Percentiles rank a stretch among this genome's conserved stretches.
These are phyloP conservation scores for Anhinga rufa DNA, from an alignment of 2,113 vertebrate species.

Conservation along the genomic window DNA sequence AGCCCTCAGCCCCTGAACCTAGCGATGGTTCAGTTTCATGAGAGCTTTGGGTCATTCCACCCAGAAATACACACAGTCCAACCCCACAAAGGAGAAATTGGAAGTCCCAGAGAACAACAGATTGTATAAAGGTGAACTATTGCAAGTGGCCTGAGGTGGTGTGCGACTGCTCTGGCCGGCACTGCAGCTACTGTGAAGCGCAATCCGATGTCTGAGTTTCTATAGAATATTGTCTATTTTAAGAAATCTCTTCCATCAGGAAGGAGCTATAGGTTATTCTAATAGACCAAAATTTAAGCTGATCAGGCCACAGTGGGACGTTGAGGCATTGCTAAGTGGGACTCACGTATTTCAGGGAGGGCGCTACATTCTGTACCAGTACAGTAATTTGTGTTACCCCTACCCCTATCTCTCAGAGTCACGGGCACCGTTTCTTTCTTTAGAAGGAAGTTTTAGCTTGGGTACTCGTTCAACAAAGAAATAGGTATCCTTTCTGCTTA, in stretches of 20 bases:
- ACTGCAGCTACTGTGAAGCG: rapidly evolving
- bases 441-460: neutral
- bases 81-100: neutral
- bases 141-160: rapidly evolving
- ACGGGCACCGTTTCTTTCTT: neutral
- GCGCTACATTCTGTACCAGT: neutral
- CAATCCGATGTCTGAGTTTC: neutral
- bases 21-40: rapidly evolving
- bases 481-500: neutral
- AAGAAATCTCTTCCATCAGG: neutral
- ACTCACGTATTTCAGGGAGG: neutral
- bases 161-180: rapidly evolving
- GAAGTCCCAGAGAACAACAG: rapidly evolving
- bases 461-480: neutral
- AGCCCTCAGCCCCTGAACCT: neutral
- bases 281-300: neutral
- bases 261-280: neutral
- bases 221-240: neutral
- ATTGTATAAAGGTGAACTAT: rapidly evolving
- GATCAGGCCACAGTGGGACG: neutral
- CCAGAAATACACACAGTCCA: neutral
- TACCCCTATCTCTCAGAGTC: neutral
- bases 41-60: neutral
- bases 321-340: neutral
- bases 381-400: neutral